phyloP scores from a whole-genome alignment of 23 tunicate species.

The Botrylloides violaceus region DNA sequence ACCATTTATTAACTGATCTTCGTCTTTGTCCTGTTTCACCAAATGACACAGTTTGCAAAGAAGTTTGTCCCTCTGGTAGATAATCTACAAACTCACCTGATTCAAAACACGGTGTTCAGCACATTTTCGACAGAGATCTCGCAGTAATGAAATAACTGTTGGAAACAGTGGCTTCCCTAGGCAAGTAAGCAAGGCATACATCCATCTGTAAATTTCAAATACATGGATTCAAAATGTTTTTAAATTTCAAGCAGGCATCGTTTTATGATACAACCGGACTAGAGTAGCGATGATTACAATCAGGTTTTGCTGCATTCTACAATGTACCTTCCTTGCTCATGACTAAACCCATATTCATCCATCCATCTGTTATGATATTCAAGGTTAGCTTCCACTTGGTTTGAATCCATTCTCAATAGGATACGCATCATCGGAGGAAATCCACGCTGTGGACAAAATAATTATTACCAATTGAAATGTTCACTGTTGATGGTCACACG shows the following conservation, averaged over 20 bases:
- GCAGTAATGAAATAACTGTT: slow-evolving; percentile 44
- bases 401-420: slow-evolving; percentile 62
- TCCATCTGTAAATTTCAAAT: slow-evolving; percentile 49
- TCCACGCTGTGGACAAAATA: slow-evolving; percentile 26
- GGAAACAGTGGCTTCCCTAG: slow-evolving; percentile 73
- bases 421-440: slow-evolving; percentile 78
- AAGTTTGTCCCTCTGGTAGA: too few species aligned
- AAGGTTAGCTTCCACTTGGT: slow-evolving; percentile 54
- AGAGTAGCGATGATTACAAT: too few species aligned
- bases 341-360: slow-evolving; percentile 55
- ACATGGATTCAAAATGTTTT: too few species aligned
- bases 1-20: slow-evolving; percentile 40
- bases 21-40: slow-evolving; percentile 11
- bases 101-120: slow-evolving; percentile 22
- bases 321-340: slow-evolving; percentile 78
- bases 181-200: slow-evolving; percentile 55
- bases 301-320: too few species aligned
- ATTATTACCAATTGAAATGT: neutral
- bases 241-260: too few species aligned
- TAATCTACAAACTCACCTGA: too few species aligned
- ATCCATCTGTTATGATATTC: slow-evolving; percentile 75
- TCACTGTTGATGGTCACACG: too few species aligned
- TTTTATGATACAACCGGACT: too few species aligned
- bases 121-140: slow-evolving; percentile 63
- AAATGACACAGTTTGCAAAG: neutral